Conservation (phyloP, 64 coral and sea anemone genomes). For the Cladopsammia gracilis region DNA sequence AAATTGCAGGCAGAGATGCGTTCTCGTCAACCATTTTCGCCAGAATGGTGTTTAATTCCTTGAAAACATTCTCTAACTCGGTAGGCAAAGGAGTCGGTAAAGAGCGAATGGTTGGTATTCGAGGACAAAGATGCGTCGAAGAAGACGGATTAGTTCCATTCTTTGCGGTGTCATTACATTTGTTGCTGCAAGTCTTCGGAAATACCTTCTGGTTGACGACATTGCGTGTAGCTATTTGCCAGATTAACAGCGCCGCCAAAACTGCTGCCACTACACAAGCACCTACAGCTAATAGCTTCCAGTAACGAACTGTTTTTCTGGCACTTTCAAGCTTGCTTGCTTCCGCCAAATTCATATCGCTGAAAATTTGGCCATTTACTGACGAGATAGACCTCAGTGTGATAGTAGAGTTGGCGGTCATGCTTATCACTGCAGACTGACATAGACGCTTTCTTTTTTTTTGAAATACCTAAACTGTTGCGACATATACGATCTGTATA, state of each 20-base stretch:
- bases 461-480: too few species aligned
- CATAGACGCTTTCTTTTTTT: too few species aligned
- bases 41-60: slow-evolving; percentile 16
- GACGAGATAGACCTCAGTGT: not conserved
- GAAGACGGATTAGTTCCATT: not conserved
- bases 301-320: not conserved
- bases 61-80: slow-evolving; percentile 15
- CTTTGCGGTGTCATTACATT: not conserved
- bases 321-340: not conserved
- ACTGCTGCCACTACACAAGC: slow-evolving; percentile 6
- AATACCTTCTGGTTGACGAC: not conserved
- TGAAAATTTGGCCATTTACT: not conserved
- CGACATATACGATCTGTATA: too few species aligned
- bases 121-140: slow-evolving; percentile 2
- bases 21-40: slow-evolving; percentile 9
- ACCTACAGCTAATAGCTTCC: not conserved
- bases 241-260: slow-evolving; percentile 24
- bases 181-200: not conserved
- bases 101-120: slow-evolving; percentile 8
- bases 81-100: slow-evolving; percentile 44
- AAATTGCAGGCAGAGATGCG: slow-evolving; percentile 37
- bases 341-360: not conserved
- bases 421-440: too few species aligned
- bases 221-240: slow-evolving; percentile 11
- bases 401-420: not conserved